Conservation (phyloP, 2,113 vertebrate species). For the Rhinoderma darwinii region DNA sequence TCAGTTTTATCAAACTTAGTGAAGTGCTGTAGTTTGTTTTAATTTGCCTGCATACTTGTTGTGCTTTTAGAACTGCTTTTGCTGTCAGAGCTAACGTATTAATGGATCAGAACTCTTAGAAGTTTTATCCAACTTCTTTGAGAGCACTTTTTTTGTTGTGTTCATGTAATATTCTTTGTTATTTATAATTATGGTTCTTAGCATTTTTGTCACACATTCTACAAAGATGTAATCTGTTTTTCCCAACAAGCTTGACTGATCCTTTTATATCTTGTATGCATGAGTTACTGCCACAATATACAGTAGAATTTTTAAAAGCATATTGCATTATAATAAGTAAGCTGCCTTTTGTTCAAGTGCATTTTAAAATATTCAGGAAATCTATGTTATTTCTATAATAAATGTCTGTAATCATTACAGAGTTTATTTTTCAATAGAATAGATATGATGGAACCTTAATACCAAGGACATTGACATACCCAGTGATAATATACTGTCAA, state of each 20-base stretch:
- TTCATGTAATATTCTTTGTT: constrained; percentile 53
- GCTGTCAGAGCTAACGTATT: constrained; percentile 9
- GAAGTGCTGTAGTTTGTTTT: constrained; percentile 4
- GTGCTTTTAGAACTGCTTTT: not conserved
- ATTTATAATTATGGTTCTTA: constrained; percentile 50
- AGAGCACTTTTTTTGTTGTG: constrained; percentile 46
- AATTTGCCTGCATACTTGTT: constrained; percentile 5
- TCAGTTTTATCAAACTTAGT: constrained; percentile 4
- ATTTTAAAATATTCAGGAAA: constrained; percentile 41
- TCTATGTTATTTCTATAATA: constrained; percentile 39
- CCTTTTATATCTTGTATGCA: constrained; percentile 54
- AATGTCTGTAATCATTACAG: constrained; percentile 52
- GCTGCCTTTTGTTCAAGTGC: constrained; percentile 52
- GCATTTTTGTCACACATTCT: constrained; percentile 55
- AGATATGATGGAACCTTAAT: constrained; percentile 33
- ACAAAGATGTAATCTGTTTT: constrained; percentile 48
- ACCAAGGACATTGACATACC: constrained; percentile 42
- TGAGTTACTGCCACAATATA: constrained; percentile 46
- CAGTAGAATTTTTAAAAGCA: constrained; percentile 56
- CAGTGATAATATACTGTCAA: constrained; percentile 50
- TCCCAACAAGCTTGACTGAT: constrained; percentile 54
- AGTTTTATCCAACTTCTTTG: constrained; percentile 16
- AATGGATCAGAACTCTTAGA: constrained; percentile 38
- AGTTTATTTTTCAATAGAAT: constrained; percentile 32
- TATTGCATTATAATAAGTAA: constrained; percentile 52